Base-by-base conservation (phyloP, 2,113 vertebrate species). In the Lasiurus borealis region DNA sequence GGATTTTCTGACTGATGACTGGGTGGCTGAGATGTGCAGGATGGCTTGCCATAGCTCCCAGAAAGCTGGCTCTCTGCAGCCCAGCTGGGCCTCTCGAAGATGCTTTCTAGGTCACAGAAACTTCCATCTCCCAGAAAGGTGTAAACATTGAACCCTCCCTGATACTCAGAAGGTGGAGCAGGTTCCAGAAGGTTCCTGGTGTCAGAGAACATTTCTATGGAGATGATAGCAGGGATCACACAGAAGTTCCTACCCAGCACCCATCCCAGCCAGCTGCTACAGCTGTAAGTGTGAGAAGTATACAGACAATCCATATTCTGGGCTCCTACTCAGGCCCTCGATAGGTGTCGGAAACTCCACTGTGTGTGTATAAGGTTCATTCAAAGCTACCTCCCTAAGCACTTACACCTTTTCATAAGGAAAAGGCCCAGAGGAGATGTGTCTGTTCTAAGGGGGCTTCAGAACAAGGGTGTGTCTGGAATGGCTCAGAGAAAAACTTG, bases 271-370 rank as follows among this genome's bases (percentile, higher is more conserved):
- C n/a, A 27, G 15, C 72, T 11, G 8, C 62, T 36, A 59, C 27
- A 66, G 27, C 13, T 44, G 4, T 1, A 2, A 36, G 16, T 25
- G 1, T 36, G n/a, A 52, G 59, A 71, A 46, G 1, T 2, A 0
- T 2, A 18, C 10, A 9, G 57, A 8, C 0, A 8, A 27, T 4
- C 44, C 52, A 23, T 4, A 46, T 52, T 31, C 27, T 46, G 14
- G 52, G 68, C 16, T 52, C 19, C 0, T 23, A 19, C 46, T 21
- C 34, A 40, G n/a, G 31, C 19, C 15, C 1, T 64, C 7, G 6
- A 3, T 10, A 23, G 59, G 13, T 27, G 1, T 5, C 71, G n/a
- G 13, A 75, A 59, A 44, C 27, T 5, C n/a, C 44, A 31, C 10
- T 2, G 10, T 14, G 2, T 14, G 2, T 68, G 21, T 44, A 18